phyloP scores from a whole-genome alignment of 2,888 invertebrate species.

The Scrobipalpa atriplicella region DNA sequence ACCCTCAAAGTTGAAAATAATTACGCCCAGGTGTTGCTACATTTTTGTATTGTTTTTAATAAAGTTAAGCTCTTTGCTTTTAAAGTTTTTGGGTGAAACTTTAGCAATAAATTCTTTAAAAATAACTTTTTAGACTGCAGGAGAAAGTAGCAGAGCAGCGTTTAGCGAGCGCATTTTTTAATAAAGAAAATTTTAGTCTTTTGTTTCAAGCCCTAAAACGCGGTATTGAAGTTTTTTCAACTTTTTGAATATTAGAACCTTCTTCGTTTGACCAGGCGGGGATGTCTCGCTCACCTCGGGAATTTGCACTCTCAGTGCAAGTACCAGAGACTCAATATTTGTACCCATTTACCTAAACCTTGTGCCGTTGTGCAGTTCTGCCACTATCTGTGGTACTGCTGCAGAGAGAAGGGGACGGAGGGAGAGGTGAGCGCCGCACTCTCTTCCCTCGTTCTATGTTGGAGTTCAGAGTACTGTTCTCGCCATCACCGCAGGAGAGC shows the following conservation, averaged over 20 bases:
- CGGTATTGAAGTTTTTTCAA: constrained; percentile 45
- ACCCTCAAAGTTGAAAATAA: too few relatives aligned
- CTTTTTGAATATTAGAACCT: constrained; percentile 28
- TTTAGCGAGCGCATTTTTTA: neutral
- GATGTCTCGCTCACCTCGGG: constrained; percentile 74
- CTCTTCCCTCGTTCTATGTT: constrained; percentile 53
- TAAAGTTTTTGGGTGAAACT: neutral
- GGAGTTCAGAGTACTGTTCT: constrained; percentile 75
- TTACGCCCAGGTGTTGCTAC: too few relatives aligned
- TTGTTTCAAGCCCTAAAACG: constrained; percentile 42
- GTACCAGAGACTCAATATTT: constrained; percentile 41
- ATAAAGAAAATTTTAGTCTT: neutral
- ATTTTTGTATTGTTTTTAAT: neutral
- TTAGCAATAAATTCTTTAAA: neutral
- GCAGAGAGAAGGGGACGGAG: constrained; percentile 47
- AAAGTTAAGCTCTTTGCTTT: neutral
- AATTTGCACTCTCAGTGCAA: constrained; percentile 47
- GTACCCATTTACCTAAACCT: constrained; percentile 43
- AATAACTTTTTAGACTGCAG: too few relatives aligned
- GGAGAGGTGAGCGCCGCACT: constrained; percentile 59
- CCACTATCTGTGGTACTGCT: constrained; percentile 45
- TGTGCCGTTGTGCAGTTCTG: constrained; percentile 43
- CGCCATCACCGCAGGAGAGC: constrained; percentile 67
- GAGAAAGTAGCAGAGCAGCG: too few relatives aligned
- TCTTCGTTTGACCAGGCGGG: constrained; percentile 17